Evolutionary conservation across 2,113 vertebrate genomes (phyloP).

Genomic region (Psophia crepitans): DNA sequence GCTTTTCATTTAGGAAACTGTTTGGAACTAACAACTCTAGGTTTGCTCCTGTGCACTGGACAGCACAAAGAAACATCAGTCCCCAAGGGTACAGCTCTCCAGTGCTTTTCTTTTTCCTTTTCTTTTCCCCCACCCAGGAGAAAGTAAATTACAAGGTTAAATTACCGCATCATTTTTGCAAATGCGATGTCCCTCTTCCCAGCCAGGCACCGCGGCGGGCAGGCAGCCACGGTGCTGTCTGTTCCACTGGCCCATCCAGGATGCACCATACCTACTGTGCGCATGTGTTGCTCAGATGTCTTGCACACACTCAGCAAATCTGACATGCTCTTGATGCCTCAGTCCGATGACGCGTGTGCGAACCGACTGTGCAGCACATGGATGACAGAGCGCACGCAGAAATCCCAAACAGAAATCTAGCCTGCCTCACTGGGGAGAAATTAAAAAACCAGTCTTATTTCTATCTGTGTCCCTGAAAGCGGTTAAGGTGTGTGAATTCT

Average conservation of each 20-base stretch:
- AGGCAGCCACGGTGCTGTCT: background rate
- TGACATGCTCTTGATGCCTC: background rate
- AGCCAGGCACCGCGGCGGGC: background rate
- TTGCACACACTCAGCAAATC: background rate
- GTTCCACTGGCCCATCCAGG: background rate
- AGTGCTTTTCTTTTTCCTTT: background rate
- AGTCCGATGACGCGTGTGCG: accelerated
- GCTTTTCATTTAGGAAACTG: background rate
- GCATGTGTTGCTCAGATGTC: slow-evolving; percentile 38
- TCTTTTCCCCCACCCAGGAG: background rate
- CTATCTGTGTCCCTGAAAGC: background rate
- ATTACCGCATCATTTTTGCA: background rate
- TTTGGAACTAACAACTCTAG: background rate
- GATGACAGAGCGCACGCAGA: background rate
- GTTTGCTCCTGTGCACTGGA: background rate
- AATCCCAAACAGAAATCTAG: background rate
- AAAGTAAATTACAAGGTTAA: background rate
- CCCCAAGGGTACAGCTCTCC: background rate
- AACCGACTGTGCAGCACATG: background rate
- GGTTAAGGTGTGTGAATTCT: background rate
- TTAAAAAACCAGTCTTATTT: background rate
- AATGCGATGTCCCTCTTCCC: background rate
- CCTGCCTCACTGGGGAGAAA: background rate
- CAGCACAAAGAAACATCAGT: background rate
- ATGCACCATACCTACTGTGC: background rate